phyloP scores from a whole-genome alignment of 2,797 vertebrate genomes.

The Pteronotus mesoamericanus region DNA sequence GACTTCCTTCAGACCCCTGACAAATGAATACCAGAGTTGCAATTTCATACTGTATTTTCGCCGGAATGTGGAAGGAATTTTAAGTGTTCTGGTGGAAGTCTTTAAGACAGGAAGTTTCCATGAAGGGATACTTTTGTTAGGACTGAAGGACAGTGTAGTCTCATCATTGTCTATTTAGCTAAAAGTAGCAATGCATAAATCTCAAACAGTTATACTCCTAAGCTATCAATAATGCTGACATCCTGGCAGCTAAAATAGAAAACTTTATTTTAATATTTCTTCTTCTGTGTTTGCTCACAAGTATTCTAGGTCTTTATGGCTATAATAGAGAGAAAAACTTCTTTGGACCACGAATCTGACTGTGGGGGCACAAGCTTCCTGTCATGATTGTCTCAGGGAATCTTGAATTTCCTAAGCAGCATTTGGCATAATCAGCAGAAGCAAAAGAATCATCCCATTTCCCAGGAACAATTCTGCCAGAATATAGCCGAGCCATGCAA shows the following conservation, averaged over 20 bases:
- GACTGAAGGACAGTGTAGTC: neutral
- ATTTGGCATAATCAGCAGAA: neutral
- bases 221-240: neutral
- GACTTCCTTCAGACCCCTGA: neutral
- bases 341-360: neutral
- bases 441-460: neutral
- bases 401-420: neutral
- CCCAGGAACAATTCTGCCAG: neutral
- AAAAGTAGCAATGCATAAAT: slow-evolving; percentile 31
- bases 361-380: neutral
- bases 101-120: neutral
- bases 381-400: neutral
- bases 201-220: neutral
- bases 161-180: neutral
- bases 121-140: slow-evolving; percentile 38
- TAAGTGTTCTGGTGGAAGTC: neutral
- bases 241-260: neutral
- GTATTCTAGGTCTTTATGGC: neutral
- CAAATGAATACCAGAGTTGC: neutral
- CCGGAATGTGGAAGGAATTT: neutral
- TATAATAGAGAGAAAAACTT: neutral
- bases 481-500: neutral
- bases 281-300: neutral
- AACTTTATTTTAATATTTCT: neutral
- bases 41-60: neutral